Percentiles rank a stretch among this genome's conserved stretches.
Evolutionary conservation across 1,140 invertebrate genomes (phyloP).

Genomic region (Contarinia nasturtii): DNA sequence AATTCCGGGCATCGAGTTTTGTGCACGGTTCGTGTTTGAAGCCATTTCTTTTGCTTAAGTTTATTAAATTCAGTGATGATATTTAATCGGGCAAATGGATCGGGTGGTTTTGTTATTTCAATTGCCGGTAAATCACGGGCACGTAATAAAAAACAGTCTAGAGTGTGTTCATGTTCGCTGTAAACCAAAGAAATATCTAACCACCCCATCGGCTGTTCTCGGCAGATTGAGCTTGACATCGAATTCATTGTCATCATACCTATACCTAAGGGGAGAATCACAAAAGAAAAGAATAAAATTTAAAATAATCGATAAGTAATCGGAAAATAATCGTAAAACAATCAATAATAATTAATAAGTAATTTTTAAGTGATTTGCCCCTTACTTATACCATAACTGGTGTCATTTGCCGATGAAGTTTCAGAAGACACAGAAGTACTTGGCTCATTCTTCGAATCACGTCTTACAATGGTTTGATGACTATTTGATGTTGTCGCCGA

Average conservation of each 20-base stretch:
- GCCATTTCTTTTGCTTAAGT: slow-evolving; percentile 20
- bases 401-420: slow-evolving; percentile 19
- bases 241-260: not conserved
- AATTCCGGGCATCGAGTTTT: slow-evolving; percentile 87
- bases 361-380: not conserved
- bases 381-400: slow-evolving; percentile 6
- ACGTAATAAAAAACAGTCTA: slow-evolving; percentile 61
- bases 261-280: too few species aligned
- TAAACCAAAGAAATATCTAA: slow-evolving; percentile 64
- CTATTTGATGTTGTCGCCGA: slow-evolving; percentile 8
- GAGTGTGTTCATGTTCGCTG: slow-evolving; percentile 47
- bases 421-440: slow-evolving; percentile 21
- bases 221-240: not conserved
- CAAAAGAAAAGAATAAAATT: too few species aligned
- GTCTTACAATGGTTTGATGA: slow-evolving; percentile 9
- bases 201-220: slow-evolving; percentile 32
- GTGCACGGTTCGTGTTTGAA: slow-evolving; percentile 64
- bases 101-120: slow-evolving; percentile 76
- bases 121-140: slow-evolving; percentile 59
- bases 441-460: slow-evolving; percentile 18
- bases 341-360: not conserved
- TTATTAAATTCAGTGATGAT: slow-evolving; percentile 33
- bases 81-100: slow-evolving; percentile 81
- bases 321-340: too few species aligned
- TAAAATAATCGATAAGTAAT: too few species aligned